These are phyloP conservation scores for Netelia virgata DNA, from an alignment of 2,888 invertebrate species.

Conservation along the genomic window DNA sequence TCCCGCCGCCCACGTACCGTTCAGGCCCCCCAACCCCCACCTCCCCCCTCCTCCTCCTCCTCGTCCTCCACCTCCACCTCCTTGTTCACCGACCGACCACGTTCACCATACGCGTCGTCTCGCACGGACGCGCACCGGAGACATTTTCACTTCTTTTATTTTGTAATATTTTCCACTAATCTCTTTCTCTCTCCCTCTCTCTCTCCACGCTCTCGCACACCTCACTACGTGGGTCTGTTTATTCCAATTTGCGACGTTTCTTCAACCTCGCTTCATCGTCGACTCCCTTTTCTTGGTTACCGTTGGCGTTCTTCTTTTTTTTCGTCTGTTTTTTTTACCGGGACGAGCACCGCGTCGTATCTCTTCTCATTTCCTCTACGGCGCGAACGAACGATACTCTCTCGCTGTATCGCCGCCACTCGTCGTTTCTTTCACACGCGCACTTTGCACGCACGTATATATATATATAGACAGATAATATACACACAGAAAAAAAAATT, in stretches of 20 bases:
- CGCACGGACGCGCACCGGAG: slow-evolving; percentile 54
- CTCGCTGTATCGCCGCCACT: background rate
- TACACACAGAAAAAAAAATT: background rate
- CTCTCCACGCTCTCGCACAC: background rate
- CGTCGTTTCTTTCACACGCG: background rate
- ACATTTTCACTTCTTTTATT: slow-evolving; percentile 39
- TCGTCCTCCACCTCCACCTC: slow-evolving; percentile 14
- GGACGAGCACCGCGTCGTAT: background rate
- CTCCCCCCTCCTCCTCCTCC: slow-evolving; percentile 27
- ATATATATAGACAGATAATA: background rate
- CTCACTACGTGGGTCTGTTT: background rate
- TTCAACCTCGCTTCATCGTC: background rate
- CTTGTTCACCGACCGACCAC: slow-evolving; percentile 33
- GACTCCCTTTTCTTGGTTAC: background rate
- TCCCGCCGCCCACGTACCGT: slow-evolving; percentile 58
- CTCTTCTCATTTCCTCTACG: background rate
- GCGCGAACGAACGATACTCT: no score
- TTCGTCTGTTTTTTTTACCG: background rate
- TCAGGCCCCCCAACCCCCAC: background rate
- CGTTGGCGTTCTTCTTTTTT: background rate
- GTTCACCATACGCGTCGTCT: slow-evolving; percentile 67
- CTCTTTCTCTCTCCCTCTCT: background rate
- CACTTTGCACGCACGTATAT: slow-evolving; percentile 4
- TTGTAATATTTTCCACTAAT: background rate
- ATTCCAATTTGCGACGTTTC: background rate